Base-by-base conservation (phyloP, 2,797 vertebrate genomes). In the Sus cebifrons region DNA sequence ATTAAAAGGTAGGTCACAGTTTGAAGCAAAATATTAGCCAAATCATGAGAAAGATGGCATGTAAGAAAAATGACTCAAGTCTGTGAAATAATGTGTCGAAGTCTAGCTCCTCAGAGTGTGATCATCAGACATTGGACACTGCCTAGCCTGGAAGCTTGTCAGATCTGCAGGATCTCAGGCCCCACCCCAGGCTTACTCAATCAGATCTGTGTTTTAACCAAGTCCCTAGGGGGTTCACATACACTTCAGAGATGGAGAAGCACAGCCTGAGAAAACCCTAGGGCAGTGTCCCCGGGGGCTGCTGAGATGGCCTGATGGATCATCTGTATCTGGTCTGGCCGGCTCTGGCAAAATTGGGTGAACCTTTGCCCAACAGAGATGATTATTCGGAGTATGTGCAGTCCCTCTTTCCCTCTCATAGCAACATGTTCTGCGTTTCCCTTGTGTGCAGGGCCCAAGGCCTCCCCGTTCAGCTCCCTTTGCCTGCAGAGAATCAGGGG, bases 211-310 rank as follows among this genome's bases (percentile, higher is more conserved):
- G 36, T 60, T 74, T 96, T 75, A 54, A 78, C 64, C 10, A 64
- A 12, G 12, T 58, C 62, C 79, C 52, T 12, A 17, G 25, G 23
- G 71, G 49, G 27, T 49, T 44, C 11, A 5, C 40, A 4, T 1
- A 8, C 8, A 17, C 20, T 75, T 56, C 56, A 15, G 86, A 75
- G 56, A 75, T 60, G 52, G 65, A 96, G 94, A 95, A 87, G 58
- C 16, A 2, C 2, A 29, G 40, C 36, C 83, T 65, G 71, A 60
- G 44, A 78, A 92, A 91, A 58, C 52, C 60, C 6, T 10, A 21
- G 65, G 49, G 27, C 8, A 49, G 44, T 14, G 0, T 70, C 36
- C 64, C 27, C 0, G 2, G 10, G 7, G 58, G n/a, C 5, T 40
- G 81, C 32, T n/a, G 65, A 23, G n/a, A 10, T 49, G 4, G 25